phyloP scores from a whole-genome alignment of 2,797 vertebrate genomes.

The Xenops minutus region DNA sequence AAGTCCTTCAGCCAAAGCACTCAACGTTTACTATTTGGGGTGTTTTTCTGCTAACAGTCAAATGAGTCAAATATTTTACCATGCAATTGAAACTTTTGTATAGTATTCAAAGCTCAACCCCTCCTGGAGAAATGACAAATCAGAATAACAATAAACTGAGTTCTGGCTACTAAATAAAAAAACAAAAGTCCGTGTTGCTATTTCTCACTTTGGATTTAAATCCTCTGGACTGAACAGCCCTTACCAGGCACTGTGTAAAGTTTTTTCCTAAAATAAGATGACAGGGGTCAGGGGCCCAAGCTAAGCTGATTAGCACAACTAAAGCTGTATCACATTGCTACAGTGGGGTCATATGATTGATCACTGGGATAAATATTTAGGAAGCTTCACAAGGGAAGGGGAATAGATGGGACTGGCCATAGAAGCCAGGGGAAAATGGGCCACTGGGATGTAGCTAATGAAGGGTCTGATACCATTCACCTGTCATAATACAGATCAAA shows the following conservation, averaged over 20 bases:
- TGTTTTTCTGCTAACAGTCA: neutral
- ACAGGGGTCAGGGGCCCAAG: conserved; percentile 9
- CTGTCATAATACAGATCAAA: neutral
- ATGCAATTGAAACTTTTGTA: neutral
- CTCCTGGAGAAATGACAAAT: neutral
- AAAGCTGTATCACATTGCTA: conserved; percentile 52
- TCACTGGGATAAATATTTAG: conserved; percentile 2
- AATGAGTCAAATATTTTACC: neutral
- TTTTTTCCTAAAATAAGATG: conserved; percentile 39
- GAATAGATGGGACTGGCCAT: neutral
- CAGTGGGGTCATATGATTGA: conserved; percentile 31
- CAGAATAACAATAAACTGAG: neutral
- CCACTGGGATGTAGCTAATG: neutral
- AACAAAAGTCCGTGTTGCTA: neutral
- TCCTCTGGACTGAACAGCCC: conserved; percentile 8
- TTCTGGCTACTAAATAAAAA: neutral
- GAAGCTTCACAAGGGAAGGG: conserved; percentile 23
- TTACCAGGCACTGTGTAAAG: conserved; percentile 21
- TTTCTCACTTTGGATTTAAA: conserved; percentile 38
- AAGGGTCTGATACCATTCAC: neutral
- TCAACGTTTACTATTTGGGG: neutral
- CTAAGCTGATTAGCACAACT: conserved; percentile 57
- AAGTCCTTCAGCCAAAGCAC: neutral
- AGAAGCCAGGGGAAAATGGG: neutral
- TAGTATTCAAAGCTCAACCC: neutral